These are phyloP conservation scores for Chaetorhynchus papuensis DNA, from an alignment of 2,113 vertebrate genomes.

Conservation along the genomic window DNA sequence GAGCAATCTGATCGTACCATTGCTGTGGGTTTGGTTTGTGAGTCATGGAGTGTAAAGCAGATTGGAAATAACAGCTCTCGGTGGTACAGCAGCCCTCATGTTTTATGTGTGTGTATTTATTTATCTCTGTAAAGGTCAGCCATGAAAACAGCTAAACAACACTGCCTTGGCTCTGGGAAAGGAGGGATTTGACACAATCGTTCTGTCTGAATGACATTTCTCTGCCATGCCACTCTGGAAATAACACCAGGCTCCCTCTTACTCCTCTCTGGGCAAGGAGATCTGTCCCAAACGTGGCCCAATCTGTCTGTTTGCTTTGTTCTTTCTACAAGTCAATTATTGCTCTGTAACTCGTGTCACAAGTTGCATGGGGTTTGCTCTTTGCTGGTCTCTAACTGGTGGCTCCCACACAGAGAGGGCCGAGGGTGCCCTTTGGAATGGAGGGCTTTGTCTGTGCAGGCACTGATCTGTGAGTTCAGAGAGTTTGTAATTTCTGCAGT, in stretches of 20 bases:
- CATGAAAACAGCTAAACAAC: background rate
- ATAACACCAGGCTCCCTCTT: background rate
- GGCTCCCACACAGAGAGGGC: background rate
- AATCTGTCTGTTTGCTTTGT: fast-evolving
- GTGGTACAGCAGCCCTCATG: background rate
- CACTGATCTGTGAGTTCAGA: background rate
- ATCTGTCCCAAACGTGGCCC: background rate
- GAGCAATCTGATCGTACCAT: background rate
- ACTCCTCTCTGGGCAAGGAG: background rate
- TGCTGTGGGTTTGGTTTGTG: background rate
- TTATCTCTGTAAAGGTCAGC: background rate
- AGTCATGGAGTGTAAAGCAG: background rate
- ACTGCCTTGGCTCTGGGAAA: background rate
- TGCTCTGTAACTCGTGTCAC: background rate
- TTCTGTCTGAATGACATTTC: background rate
- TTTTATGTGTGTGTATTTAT: background rate
- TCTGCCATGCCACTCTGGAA: background rate
- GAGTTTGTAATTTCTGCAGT: background rate
- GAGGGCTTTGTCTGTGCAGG: background rate
- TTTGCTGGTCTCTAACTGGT: background rate
- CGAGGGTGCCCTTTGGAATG: background rate
- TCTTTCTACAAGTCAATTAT: background rate
- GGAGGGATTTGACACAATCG: background rate
- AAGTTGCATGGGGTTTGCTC: background rate
- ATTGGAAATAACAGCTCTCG: background rate